A percentile compares a stretch with the other conserved stretches of the same genome.
These are phyloP conservation scores for Brachypodius melanocephalos DNA, from an alignment of 2,113 vertebrate genomes.

Conservation along the genomic window DNA sequence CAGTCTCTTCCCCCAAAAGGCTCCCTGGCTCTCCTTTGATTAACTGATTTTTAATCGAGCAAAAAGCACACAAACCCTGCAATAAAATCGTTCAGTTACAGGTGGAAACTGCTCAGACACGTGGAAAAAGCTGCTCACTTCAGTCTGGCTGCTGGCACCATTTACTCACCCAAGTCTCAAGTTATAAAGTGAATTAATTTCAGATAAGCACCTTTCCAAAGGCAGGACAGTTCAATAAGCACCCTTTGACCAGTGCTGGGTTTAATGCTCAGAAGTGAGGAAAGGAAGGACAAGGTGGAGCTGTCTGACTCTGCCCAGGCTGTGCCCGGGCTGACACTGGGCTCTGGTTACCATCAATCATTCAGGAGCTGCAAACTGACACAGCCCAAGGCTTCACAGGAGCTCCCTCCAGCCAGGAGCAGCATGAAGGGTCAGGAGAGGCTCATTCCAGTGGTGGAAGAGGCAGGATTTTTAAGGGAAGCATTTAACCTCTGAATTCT, in stretches of 20 bases:
- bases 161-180: not conserved
- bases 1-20: not conserved
- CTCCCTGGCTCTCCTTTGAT: not conserved
- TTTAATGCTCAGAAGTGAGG: fast-evolving
- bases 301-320: not conserved
- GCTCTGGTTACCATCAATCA: not conserved
- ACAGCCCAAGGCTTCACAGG: not conserved
- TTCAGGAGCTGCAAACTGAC: not conserved
- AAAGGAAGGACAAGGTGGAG: fast-evolving
- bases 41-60: not conserved
- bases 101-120: not conserved
- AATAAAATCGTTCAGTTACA: not conserved
- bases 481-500: not conserved
- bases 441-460: fast-evolving
- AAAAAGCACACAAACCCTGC: not conserved
- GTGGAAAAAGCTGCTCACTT: not conserved
- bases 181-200: not conserved
- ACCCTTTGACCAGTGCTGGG: not conserved
- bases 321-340: not conserved
- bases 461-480: not conserved
- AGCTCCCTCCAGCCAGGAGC: not conserved
- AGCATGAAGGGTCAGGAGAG: not conserved
- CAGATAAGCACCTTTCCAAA: not conserved
- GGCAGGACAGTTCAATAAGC: not conserved
- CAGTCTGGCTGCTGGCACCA: not conserved